A percentile compares a stretch with the other conserved stretches of the same genome.
Conservation (phyloP, 2,113 vertebrate genomes). For the Toxostoma redivivum region DNA sequence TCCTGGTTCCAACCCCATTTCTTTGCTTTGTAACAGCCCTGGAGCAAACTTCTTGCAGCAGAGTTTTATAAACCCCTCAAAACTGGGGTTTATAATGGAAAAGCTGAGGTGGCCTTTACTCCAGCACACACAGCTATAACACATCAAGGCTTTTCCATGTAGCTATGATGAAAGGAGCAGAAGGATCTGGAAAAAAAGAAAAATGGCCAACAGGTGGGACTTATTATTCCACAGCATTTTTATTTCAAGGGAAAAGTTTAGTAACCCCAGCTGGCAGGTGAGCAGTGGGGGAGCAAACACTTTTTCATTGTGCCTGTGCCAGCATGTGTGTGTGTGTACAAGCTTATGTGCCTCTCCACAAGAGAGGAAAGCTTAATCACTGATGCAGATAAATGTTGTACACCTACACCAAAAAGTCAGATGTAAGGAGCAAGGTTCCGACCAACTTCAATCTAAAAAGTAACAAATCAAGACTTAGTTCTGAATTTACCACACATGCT, state of each 20-base stretch:
- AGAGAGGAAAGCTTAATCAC: constrained; percentile 28
- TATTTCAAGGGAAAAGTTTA: constrained; percentile 72
- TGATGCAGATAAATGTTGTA: not conserved
- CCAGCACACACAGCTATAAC: constrained; percentile 58
- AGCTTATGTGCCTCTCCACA: not conserved
- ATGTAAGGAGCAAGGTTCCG: constrained; percentile 4
- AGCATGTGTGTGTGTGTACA: constrained; percentile 45
- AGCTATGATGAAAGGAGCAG: constrained; percentile 69
- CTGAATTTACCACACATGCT: not conserved
- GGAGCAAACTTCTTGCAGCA: constrained; percentile 63
- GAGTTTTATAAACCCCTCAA: constrained; percentile 70
- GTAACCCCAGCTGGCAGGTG: constrained; percentile 73
- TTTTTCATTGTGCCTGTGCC: constrained; percentile 57
- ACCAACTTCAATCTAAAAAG: not conserved
- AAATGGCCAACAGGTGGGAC: constrained; percentile 68
- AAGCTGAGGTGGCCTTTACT: constrained; percentile 70
- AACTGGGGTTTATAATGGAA: constrained; percentile 70
- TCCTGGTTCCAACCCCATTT: constrained; percentile 52
- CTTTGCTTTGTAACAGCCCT: constrained; percentile 60
- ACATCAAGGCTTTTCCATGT: constrained; percentile 72
- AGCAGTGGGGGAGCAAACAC: constrained; percentile 38
- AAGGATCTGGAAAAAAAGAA: constrained; percentile 58
- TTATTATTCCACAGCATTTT: constrained; percentile 66
- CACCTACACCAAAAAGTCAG: not conserved
- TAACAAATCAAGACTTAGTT: not conserved